Conservation (phyloP, 2,888 invertebrate genomes). For the Drosophila anceps region DNA sequence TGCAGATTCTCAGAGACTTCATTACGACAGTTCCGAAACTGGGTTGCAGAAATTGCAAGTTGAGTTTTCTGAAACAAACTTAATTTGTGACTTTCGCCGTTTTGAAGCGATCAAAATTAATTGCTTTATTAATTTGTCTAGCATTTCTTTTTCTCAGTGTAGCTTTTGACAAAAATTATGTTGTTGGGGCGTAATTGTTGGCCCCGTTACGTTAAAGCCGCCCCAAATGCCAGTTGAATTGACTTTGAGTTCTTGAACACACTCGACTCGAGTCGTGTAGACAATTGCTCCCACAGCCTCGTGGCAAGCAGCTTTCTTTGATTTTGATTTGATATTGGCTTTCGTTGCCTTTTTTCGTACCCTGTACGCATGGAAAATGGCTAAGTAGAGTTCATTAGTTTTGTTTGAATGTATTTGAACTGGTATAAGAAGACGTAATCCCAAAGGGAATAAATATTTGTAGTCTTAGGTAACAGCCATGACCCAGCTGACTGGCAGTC, state of each 20-base stretch:
- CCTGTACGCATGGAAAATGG: not conserved
- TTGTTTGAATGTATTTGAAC: not conserved
- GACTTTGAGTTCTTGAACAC: conserved; percentile 60
- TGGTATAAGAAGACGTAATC: not conserved
- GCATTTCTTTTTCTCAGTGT: conserved; percentile 58
- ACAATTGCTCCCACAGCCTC: conserved; percentile 78
- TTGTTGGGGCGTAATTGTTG: conserved; percentile 79
- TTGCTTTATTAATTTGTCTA: conserved; percentile 65
- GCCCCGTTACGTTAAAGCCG: conserved; percentile 53
- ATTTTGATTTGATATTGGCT: conserved; percentile 38
- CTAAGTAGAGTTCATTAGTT: not conserved
- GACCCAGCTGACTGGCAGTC: no score
- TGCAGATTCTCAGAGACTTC: not conserved
- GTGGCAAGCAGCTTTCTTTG: conserved; percentile 63
- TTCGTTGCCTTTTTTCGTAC: conserved; percentile 12
- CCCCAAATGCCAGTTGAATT: conserved; percentile 1
- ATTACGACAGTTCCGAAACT: conserved; percentile 5
- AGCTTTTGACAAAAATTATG: conserved; percentile 52
- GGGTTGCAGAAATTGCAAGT: conserved; percentile 63
- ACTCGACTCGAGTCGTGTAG: conserved; percentile 55
- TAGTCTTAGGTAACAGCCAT: no score
- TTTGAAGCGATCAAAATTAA: conserved; percentile 42
- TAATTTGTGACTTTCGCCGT: conserved; percentile 66
- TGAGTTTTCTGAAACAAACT: conserved; percentile 19
- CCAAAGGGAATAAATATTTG: not conserved